phyloP scores from a whole-genome alignment of 2,113 vertebrate species.

The Hyaena hyaena region DNA sequence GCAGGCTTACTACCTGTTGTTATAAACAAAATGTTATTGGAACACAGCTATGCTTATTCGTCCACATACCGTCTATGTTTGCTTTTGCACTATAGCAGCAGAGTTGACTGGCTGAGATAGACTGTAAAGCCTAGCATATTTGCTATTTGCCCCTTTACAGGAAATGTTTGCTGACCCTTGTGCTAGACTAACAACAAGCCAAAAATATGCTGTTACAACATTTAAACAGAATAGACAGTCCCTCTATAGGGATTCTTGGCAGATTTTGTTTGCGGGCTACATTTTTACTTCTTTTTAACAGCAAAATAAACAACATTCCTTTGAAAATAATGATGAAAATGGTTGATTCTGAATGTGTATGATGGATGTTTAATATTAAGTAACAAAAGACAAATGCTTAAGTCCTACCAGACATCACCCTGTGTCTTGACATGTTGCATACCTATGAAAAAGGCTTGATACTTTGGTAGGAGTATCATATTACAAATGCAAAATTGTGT shows the following conservation, averaged over 20 bases:
- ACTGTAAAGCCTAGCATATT: neutral
- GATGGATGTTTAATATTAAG: neutral
- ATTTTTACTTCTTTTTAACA: neutral
- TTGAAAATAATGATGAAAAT: neutral
- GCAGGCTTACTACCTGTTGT: neutral
- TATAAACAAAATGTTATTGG: slow-evolving; percentile 13
- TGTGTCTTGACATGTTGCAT: neutral
- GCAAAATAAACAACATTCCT: neutral
- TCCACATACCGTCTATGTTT: neutral
- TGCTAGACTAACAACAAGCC: neutral
- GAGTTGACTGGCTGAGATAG: neutral
- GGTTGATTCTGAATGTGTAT: neutral
- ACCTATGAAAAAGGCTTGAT: neutral
- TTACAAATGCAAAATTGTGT: neutral
- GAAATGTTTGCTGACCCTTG: slow-evolving; percentile 14
- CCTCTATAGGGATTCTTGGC: neutral
- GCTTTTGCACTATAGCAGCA: neutral
- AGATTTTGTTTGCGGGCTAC: neutral
- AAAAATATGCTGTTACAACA: neutral
- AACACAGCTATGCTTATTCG: neutral
- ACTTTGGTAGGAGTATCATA: neutral
- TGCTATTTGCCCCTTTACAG: neutral
- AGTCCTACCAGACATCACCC: neutral
- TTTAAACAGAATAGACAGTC: neutral
- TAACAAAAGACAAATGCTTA: neutral